Conservation (phyloP, 2,113 vertebrate species). For the Colossoma macropomum region DNA sequence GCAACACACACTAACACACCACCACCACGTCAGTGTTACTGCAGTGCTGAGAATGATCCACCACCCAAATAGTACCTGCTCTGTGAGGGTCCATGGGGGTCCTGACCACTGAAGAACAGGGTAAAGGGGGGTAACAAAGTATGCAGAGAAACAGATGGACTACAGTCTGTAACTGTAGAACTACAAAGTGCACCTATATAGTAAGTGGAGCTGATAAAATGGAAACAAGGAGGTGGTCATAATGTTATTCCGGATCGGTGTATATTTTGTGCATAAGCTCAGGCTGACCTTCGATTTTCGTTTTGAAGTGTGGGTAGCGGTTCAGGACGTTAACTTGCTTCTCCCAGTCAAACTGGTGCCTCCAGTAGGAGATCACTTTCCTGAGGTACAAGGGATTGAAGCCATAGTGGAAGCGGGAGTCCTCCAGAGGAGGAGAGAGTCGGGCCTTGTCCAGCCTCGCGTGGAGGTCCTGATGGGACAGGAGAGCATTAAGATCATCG, state of each 20-base stretch:
- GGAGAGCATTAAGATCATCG: neutral
- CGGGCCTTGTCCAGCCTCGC: neutral
- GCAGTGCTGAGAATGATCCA: too few relatives aligned
- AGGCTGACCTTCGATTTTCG: constrained; percentile 76
- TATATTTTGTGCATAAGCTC: neutral
- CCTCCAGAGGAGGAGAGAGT: neutral
- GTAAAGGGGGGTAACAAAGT: too few relatives aligned
- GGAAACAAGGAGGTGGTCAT: too few relatives aligned
- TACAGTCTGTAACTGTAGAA: too few relatives aligned
- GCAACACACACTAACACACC: too few relatives aligned
- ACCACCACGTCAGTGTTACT: too few relatives aligned
- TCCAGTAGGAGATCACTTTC: constrained; percentile 77
- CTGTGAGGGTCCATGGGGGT: neutral
- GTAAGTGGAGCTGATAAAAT: too few relatives aligned
- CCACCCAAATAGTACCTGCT: too few relatives aligned
- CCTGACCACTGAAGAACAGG: constrained; percentile 23
- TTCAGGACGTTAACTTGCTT: constrained; percentile 76
- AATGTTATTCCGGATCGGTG: too few relatives aligned
- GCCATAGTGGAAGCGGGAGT: constrained; percentile 70
- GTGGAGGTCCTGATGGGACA: neutral
- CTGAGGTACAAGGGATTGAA: constrained; percentile 73
- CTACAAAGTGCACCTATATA: too few relatives aligned
- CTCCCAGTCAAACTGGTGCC: constrained; percentile 75
- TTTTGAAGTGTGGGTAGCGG: constrained; percentile 78
- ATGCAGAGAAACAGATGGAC: too few relatives aligned